Evolutionary conservation across 2,797 vertebrate genomes (phyloP).

Genomic region (Remorina albescens): DNA sequence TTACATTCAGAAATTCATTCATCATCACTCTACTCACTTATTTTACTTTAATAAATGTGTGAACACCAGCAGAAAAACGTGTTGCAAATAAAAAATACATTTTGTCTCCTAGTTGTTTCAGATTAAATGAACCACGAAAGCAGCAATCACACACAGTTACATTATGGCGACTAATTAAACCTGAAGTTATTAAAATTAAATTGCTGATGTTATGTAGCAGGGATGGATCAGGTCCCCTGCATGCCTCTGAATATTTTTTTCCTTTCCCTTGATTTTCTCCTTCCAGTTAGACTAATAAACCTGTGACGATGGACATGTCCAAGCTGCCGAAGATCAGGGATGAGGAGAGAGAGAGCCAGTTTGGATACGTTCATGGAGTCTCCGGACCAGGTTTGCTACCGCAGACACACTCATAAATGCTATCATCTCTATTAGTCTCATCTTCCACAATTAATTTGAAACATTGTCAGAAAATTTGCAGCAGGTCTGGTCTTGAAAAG

Average conservation of each 20-base stretch:
- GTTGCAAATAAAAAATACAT: too few relatives aligned
- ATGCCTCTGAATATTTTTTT: background rate
- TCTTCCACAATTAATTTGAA: background rate
- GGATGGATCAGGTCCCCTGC: background rate
- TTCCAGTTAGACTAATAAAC: slow-evolving; percentile 52
- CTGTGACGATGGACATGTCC: slow-evolving; percentile 91
- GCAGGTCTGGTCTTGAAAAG: background rate
- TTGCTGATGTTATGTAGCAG: background rate
- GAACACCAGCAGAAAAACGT: too few relatives aligned
- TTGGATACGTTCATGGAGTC: slow-evolving; percentile 95
- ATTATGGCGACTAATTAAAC: background rate
- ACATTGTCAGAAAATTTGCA: background rate
- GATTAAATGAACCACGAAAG: background rate
- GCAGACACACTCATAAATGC: background rate
- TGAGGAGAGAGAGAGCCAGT: slow-evolving; percentile 90
- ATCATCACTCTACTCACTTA: too few relatives aligned
- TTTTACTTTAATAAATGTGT: too few relatives aligned
- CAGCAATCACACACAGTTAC: background rate
- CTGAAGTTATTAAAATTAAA: background rate
- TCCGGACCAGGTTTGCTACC: slow-evolving; percentile 91
- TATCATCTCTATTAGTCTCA: background rate
- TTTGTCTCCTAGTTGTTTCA: background rate
- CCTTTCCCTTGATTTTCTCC: background rate
- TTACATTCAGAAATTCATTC: too few relatives aligned
- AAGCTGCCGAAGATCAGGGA: slow-evolving; percentile 93